These are phyloP conservation scores for Ennomos quercinarius DNA, from an alignment of 2,888 invertebrate species.

Conservation along the genomic window DNA sequence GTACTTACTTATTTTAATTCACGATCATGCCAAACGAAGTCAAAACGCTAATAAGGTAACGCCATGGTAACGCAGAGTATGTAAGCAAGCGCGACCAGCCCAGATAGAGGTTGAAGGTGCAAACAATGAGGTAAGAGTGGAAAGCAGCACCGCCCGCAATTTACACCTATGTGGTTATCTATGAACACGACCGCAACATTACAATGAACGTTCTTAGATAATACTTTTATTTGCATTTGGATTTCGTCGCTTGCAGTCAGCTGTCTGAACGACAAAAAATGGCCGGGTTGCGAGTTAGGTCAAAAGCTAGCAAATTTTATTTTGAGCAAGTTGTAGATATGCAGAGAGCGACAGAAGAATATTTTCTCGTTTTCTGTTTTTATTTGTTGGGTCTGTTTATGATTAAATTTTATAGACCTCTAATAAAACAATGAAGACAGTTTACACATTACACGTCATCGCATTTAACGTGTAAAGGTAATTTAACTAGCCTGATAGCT, in stretches of 20 bases:
- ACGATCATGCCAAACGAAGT: constrained; percentile 19
- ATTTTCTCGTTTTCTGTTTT: no score
- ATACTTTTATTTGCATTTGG: constrained; percentile 14
- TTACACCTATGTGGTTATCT: constrained; percentile 40
- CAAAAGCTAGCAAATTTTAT: no score
- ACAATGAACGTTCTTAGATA: constrained; percentile 29
- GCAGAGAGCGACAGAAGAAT: no score
- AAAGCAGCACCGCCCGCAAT: constrained; percentile 43
- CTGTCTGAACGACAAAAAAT: no score
- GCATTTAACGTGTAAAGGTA: no score
- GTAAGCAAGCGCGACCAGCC: constrained; percentile 49
- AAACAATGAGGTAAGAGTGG: constrained; percentile 60
- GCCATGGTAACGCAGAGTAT: constrained; percentile 42
- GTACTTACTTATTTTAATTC: constrained; percentile 8
- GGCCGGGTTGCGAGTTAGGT: no score
- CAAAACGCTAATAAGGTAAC: constrained; percentile 39
- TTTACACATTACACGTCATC: no score
- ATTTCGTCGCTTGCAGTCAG: background rate
- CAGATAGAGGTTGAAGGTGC: constrained; percentile 51
- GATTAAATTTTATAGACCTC: no score
- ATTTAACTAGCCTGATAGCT: no score
- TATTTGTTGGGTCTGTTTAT: no score
- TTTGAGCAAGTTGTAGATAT: no score
- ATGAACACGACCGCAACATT: constrained; percentile 22
- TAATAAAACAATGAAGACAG: no score